Evolutionary conservation across 2,888 invertebrate species (phyloP).

Genomic region (Molanna angustata): DNA sequence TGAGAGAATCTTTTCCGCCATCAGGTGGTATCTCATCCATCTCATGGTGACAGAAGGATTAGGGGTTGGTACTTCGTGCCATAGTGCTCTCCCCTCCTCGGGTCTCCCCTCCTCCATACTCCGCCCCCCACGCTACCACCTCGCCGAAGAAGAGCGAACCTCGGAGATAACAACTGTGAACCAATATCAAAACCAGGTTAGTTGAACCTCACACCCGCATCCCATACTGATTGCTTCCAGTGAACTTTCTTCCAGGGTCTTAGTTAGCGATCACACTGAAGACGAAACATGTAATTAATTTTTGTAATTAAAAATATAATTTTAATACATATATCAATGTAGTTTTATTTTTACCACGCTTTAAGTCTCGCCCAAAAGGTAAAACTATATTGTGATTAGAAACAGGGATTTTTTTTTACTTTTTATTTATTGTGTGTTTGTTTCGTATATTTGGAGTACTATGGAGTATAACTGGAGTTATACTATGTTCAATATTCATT

Average conservation of each 20-base stretch:
- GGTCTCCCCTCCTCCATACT: conserved; percentile 33
- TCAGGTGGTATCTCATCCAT: conserved; percentile 33
- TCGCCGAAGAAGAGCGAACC: not conserved
- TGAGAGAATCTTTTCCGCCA: conserved; percentile 29
- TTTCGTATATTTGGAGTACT: too few species aligned
- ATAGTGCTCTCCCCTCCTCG: conserved; percentile 21
- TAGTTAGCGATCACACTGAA: not conserved
- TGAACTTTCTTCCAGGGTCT: not conserved
- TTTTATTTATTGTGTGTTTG: too few species aligned
- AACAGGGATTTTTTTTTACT: too few species aligned
- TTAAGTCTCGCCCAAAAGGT: too few species aligned
- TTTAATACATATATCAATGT: too few species aligned
- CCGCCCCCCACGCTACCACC: conserved; percentile 5
- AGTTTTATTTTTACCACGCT: too few species aligned
- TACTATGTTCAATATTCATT: too few species aligned
- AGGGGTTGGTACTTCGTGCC: too few species aligned
- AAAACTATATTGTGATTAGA: too few species aligned
- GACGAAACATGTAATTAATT: not conserved
- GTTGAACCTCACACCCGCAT: conserved; percentile 3
- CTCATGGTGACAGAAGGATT: conserved; percentile 33
- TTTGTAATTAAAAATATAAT: too few species aligned
- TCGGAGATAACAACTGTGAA: not conserved
- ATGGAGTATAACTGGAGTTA: too few species aligned
- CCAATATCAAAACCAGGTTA: conserved; percentile 30
- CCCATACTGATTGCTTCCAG: not conserved